Conservation (phyloP, 2,797 vertebrate genomes). For the Pipistrellus nathusii region DNA sequence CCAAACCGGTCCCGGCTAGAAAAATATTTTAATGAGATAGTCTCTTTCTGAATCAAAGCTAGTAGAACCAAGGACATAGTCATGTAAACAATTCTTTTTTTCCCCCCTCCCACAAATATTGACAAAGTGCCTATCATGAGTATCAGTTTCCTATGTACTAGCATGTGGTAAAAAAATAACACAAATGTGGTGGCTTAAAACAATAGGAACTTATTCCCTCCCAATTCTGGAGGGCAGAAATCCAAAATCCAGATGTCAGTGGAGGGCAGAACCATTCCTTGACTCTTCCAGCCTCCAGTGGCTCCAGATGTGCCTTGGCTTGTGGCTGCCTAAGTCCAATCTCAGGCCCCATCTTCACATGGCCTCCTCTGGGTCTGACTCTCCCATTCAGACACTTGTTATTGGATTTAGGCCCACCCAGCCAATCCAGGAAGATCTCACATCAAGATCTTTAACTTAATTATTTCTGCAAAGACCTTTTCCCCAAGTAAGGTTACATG, state of each 20-base stretch:
- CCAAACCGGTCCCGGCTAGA: too few species aligned
- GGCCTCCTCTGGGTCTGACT: not conserved
- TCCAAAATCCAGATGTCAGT: not conserved
- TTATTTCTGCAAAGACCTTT: not conserved
- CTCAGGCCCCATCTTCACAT: not conserved
- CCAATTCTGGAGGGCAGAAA: not conserved
- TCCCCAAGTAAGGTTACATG: not conserved
- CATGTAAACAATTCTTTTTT: not conserved
- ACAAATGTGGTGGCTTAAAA: not conserved
- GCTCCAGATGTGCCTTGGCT: not conserved
- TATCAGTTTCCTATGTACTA: not conserved
- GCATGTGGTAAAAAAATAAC: not conserved
- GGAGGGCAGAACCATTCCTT: not conserved
- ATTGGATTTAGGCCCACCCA: not conserved
- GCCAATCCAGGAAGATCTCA: not conserved
- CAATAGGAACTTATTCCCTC: not conserved
- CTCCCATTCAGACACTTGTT: not conserved
- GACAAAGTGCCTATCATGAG: not conserved
- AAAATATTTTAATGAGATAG: not conserved
- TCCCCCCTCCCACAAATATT: not conserved
- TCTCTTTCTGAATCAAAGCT: conserved; percentile 33
- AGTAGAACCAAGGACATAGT: not conserved
- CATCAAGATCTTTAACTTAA: not conserved
- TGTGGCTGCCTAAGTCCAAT: not conserved
- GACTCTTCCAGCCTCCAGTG: not conserved